Conservation (phyloP, 2,888 invertebrate species). For the Agonopterix alstromeriana region DNA sequence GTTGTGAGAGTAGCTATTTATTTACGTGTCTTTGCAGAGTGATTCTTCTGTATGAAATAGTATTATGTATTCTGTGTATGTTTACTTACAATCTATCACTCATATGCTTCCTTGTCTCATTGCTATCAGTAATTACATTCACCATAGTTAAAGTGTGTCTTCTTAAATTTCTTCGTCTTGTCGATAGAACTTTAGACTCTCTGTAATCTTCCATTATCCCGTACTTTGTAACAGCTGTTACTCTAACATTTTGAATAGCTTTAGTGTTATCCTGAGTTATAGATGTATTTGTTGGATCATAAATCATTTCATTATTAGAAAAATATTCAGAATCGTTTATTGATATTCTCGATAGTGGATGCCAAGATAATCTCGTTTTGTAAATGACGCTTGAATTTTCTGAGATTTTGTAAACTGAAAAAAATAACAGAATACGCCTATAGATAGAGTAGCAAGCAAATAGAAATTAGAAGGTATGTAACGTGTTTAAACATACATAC, state of each 20-base stretch:
- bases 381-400: slow-evolving; percentile 37
- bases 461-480: too few species aligned
- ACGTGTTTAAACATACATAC: too few species aligned
- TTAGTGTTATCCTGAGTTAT: not conserved
- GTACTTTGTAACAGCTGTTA: slow-evolving; percentile 17
- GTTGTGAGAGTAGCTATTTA: not conserved
- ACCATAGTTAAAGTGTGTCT: slow-evolving; percentile 44
- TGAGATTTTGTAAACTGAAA: slow-evolving; percentile 55
- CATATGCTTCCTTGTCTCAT: slow-evolving; percentile 52
- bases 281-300: not conserved
- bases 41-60: not conserved
- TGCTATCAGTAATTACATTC: slow-evolving; percentile 57
- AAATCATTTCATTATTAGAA: not conserved
- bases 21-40: not conserved
- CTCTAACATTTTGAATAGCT: not conserved
- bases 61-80: not conserved
- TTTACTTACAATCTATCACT: slow-evolving; percentile 56
- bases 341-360: slow-evolving; percentile 4
- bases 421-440: not conserved
- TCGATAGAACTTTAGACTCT: slow-evolving; percentile 31
- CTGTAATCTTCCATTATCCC: slow-evolving; percentile 46
- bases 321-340: not conserved
- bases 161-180: slow-evolving; percentile 41
- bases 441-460: too few species aligned
- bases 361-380: slow-evolving; percentile 41